Conservation (phyloP, 2,797 vertebrate species). For the Triplophysa yarkandensis region DNA sequence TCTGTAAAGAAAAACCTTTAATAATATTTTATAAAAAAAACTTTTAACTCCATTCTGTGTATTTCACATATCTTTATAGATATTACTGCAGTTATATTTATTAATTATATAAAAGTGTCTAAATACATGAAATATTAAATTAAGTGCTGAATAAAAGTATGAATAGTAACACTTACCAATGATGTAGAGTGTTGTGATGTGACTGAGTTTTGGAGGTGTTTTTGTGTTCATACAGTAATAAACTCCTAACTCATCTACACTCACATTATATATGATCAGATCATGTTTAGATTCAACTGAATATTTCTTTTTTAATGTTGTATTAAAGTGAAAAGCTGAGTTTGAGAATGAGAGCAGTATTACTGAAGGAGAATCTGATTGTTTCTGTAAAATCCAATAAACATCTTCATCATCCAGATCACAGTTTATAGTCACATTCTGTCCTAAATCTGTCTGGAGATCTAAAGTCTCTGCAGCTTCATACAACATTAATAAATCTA, state of each 20-base stretch:
- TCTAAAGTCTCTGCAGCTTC: slow-evolving; percentile 15
- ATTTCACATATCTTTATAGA: too few species aligned
- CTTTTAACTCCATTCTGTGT: too few species aligned
- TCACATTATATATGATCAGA: slow-evolving; percentile 44
- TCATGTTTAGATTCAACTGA: slow-evolving; percentile 29
- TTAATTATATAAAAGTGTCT: too few species aligned
- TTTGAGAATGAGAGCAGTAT: slow-evolving; percentile 24
- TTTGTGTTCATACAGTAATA: slow-evolving; percentile 38
- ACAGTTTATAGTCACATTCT: slow-evolving; percentile 43
- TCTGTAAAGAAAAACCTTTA: neutral
- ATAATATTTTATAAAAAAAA: neutral
- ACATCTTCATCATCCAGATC: slow-evolving; percentile 1
- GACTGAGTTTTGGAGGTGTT: slow-evolving; percentile 1
- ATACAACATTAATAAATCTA: slow-evolving; percentile 37
- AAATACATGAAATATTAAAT: too few species aligned
- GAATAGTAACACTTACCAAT: too few species aligned
- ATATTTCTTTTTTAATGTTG: neutral
- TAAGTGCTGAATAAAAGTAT: too few species aligned
- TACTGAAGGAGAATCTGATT: slow-evolving; percentile 8
- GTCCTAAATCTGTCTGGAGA: slow-evolving; percentile 27
- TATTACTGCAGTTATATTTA: too few species aligned
- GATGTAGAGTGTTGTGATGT: slow-evolving; percentile 28
- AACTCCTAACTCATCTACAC: slow-evolving; percentile 34
- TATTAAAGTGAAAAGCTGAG: neutral
- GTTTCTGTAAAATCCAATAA: slow-evolving; percentile 34